A percentile compares a stretch with the other conserved stretches of the same genome.
phyloP scores from a whole-genome alignment of 2,113 vertebrate species.

The Ammospiza caudacuta region DNA sequence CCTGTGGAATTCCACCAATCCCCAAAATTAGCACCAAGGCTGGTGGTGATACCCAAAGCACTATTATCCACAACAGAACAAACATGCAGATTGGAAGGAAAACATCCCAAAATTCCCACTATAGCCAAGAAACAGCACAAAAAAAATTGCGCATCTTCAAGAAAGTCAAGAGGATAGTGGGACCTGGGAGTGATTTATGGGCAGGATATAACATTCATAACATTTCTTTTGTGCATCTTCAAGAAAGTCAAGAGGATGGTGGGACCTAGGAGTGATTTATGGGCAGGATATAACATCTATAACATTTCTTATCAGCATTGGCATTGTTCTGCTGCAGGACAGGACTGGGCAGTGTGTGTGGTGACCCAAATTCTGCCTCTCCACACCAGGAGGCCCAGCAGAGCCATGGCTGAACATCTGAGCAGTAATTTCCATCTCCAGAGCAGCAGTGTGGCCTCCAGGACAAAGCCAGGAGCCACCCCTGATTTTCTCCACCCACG shows the following conservation, averaged over 20 bases:
- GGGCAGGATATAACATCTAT: neutral
- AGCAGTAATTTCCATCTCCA: neutral
- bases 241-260: neutral
- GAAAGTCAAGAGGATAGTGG: neutral
- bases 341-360: rapidly evolving
- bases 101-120: neutral
- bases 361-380: neutral
- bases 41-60: neutral
- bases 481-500: neutral
- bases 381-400: neutral
- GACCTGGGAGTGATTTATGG: neutral
- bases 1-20: neutral
- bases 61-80: neutral
- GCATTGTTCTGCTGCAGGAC: neutral
- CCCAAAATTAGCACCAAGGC: neutral
- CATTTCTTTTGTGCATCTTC: neutral
- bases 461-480: neutral
- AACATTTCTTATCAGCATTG: neutral
- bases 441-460: neutral
- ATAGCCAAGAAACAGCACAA: neutral
- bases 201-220: neutral
- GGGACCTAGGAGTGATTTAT: neutral
- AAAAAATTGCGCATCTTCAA: neutral
- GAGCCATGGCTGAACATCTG: neutral
- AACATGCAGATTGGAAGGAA: neutral